Evolutionary conservation across 2,113 vertebrate species (phyloP).

Genomic region (Embiotoca jacksoni): DNA sequence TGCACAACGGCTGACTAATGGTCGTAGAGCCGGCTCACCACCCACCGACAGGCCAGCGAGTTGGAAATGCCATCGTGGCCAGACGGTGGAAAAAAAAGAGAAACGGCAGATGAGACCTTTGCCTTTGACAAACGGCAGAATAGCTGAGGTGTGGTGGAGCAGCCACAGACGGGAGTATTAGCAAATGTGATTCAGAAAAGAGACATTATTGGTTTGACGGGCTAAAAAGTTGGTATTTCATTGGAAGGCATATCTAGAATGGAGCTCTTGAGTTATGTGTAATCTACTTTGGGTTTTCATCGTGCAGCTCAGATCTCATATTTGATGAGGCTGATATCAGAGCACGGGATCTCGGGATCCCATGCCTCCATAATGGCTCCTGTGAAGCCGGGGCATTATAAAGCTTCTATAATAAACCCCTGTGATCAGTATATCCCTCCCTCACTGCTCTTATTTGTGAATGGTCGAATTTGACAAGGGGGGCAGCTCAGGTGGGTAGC

Average conservation of each 20-base stretch:
- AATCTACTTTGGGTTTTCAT: slow-evolving; percentile 76
- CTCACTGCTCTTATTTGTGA: slow-evolving; percentile 81
- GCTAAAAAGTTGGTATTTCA: slow-evolving; percentile 33
- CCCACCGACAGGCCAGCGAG: slow-evolving; percentile 36
- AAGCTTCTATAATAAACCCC: slow-evolving; percentile 75
- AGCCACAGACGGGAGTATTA: slow-evolving; percentile 20
- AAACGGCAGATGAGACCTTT: slow-evolving; percentile 70
- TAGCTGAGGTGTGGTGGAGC: slow-evolving; percentile 58
- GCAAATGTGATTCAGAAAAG: slow-evolving; percentile 1
- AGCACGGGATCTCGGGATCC: slow-evolving; percentile 72
- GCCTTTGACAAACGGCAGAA: slow-evolving; percentile 67
- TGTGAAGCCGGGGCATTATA: slow-evolving; percentile 75
- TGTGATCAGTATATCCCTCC: slow-evolving; percentile 73
- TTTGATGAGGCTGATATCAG: slow-evolving; percentile 72
- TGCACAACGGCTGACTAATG: slow-evolving; percentile 67
- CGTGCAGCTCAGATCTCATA: slow-evolving; percentile 76
- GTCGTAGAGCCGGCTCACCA: slow-evolving; percentile 39
- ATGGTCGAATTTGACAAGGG: slow-evolving; percentile 80
- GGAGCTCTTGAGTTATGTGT: slow-evolving; percentile 58
- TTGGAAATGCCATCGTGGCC: slow-evolving; percentile 59
- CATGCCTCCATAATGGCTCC: slow-evolving; percentile 75
- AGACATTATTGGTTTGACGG: slow-evolving; percentile 5
- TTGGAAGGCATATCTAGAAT: slow-evolving; percentile 45
- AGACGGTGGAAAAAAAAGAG: slow-evolving; percentile 52
- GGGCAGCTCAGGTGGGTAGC: slow-evolving; percentile 69